Evolutionary conservation across 2,888 invertebrate species (phyloP), one percentile per base, ranked within the genome.

Genomic region (Drosophila atroscutellata): DNA sequence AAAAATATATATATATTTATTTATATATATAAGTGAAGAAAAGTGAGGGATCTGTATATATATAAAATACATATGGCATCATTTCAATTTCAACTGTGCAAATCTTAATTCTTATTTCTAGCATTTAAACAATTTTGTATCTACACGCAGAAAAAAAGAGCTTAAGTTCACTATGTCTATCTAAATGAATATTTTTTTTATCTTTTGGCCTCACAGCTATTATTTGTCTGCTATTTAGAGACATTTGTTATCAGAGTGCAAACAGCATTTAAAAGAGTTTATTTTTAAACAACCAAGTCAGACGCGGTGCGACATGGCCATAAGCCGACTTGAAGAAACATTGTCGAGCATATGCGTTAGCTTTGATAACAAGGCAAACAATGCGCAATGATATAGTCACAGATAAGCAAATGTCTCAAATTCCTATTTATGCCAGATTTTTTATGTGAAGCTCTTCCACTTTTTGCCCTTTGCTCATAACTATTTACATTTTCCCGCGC

Each of bases 221-320:
- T 73, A 49, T 55, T 47, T 51, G n/a, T 24, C 50, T 15, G 18
- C n/a, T 54, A 72, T 70, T 77, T 70, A 54, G 77, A 66, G 52
- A 77, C n/a, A 50, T 45, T 58, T 56, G 13, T 45, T 79, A 78
- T 78, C 77, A 30, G 13, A 49, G 39, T 30, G 50, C 50, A 79
- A 75, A 72, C 39, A 72, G 28, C 52, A 79, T 69, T 75, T 57
- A 61, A 78, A 79, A 75, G 69, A 65, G 54, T 69, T 62, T 66
- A 57, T 63, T 78, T 72, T 69, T 66, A 75, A 72, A 65, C 60
- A 72, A 57, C 45, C 28, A 28, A 58, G 8, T 42, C 26, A 56
- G 47, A 47, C 20, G 49, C 24, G 54, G 52, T 30, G 39, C 39
- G 37, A 42, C 60, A 51, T 63, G 52, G 45, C 20, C 30, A 37